Base-by-base conservation (phyloP, 2,797 vertebrate species). In the Thalassophryne amazonica region DNA sequence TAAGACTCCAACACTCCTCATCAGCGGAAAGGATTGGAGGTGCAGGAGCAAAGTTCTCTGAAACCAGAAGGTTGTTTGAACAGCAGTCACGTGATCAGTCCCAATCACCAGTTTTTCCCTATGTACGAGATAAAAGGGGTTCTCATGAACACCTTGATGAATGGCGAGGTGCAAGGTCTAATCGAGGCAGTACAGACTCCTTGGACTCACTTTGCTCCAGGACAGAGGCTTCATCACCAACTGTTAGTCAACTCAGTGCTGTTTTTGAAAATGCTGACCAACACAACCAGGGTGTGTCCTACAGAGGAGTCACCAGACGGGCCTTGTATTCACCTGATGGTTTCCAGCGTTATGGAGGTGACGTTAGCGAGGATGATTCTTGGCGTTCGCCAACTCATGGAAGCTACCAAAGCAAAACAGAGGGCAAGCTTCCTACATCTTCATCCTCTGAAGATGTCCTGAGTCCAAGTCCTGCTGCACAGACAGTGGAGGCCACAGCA, bases 201-300 rank as follows among this genome's bases (percentile, higher is more conserved):
- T 76, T 98, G 88, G 97, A 98, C 76, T 98, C 96, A 6, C 92
- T 97, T 45, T 98, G 95, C 88, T 95, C 97, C 50, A 87, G 96
- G 66, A 94, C 94, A 0, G 97, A 99, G 69, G 94, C 95, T 0
- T 92, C 95, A 37, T 99, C 95, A 15, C 95, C 97, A 3, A 98
- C 97, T 0, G 97, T 99, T 69, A 98, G 95, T 78, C 96, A 98
- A 80, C 93, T 99, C 69, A 97, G 96, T 0, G 96, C 96, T 5
- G 96, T 98, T 11, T 99, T 99, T 63, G 95, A 99, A 86, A 94
- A 91, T 35, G 87, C 84, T 0, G 95, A 98, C 55, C 88, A 91
- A 5, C 78, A 85, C 34, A 87, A 65, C 49, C 86, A 86, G 0
- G 60, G 87, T 0, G 43, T 47, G 0, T 1, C 60, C 11, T 36